phyloP scores from a whole-genome alignment of 2,888 invertebrate species.

The Ectobius pallidus region DNA sequence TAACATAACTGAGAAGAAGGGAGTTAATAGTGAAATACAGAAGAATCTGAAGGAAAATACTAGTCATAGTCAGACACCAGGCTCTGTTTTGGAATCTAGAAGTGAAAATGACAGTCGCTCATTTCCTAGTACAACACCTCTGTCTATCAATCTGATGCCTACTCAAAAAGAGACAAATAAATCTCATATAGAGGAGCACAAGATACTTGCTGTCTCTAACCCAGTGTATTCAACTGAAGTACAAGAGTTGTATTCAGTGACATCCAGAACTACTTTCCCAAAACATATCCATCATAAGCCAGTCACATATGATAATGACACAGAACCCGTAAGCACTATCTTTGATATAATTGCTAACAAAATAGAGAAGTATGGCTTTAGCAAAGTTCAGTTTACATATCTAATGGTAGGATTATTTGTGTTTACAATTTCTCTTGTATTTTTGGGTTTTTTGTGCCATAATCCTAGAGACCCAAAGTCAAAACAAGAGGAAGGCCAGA shows the following conservation, averaged over 20 bases:
- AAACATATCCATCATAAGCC: constrained; percentile 43
- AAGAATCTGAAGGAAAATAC: too few species aligned
- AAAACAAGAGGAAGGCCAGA: constrained; percentile 44
- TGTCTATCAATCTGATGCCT: too few species aligned
- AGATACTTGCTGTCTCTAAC: neutral
- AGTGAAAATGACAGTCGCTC: too few species aligned
- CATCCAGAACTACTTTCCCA: too few species aligned
- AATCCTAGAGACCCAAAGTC: constrained; percentile 47
- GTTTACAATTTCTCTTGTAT: constrained; percentile 51
- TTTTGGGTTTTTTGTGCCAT: constrained; percentile 52
- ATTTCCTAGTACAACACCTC: too few species aligned
- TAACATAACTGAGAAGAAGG: too few species aligned
- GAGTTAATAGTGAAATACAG: too few species aligned
- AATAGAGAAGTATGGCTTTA: constrained; percentile 46
- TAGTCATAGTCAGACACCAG: too few species aligned
- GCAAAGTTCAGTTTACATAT: constrained; percentile 52
- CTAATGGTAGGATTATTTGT: constrained; percentile 52
- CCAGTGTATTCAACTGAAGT: neutral
- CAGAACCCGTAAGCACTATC: constrained; percentile 41
- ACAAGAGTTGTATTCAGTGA: too few species aligned
- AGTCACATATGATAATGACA: constrained; percentile 45
- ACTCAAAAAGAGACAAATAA: too few species aligned
- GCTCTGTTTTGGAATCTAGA: too few species aligned
- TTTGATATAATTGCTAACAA: constrained; percentile 44
- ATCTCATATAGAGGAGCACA: neutral